These are phyloP conservation scores for Gastrophysa polygoni DNA, from an alignment of 2,888 invertebrate species.

Conservation along the genomic window DNA sequence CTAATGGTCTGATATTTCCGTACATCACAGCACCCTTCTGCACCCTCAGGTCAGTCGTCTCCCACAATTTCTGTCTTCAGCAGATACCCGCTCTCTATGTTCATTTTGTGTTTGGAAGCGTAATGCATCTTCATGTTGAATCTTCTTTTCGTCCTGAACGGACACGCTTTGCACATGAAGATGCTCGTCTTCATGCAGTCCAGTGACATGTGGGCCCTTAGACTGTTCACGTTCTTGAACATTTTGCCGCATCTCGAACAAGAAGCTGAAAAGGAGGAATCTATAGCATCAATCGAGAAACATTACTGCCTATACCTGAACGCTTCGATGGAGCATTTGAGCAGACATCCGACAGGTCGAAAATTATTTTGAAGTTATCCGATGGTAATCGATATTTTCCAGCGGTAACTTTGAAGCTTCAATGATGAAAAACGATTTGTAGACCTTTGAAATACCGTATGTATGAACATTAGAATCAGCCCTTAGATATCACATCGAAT, in stretches of 20 bases:
- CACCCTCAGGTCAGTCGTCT: background rate
- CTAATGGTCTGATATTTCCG: too few relatives aligned
- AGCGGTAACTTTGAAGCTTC: too few relatives aligned
- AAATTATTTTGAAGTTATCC: too few relatives aligned
- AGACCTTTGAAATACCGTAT: too few relatives aligned
- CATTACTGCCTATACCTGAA: too few relatives aligned
- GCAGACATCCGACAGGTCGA: too few relatives aligned
- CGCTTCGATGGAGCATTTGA: too few relatives aligned
- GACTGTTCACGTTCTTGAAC: constrained; percentile 49
- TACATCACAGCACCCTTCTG: too few relatives aligned
- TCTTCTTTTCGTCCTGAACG: constrained; percentile 44
- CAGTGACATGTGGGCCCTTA: constrained; percentile 47
- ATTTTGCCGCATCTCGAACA: constrained; percentile 46
- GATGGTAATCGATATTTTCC: too few relatives aligned
- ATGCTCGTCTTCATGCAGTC: constrained; percentile 44
- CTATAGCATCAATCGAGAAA: background rate
- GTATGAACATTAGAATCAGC: too few relatives aligned
- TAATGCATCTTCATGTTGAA: constrained; percentile 47
- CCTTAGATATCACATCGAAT: too few relatives aligned
- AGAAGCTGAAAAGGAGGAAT: constrained; percentile 13
- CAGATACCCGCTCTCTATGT: constrained; percentile 29
- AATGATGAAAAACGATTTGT: too few relatives aligned
- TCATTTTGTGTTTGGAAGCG: constrained; percentile 41
- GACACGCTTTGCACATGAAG: constrained; percentile 41
- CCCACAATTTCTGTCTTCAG: constrained; percentile 2